Base-by-base conservation (phyloP, 2,888 invertebrate genomes). In the Amiota communis region DNA sequence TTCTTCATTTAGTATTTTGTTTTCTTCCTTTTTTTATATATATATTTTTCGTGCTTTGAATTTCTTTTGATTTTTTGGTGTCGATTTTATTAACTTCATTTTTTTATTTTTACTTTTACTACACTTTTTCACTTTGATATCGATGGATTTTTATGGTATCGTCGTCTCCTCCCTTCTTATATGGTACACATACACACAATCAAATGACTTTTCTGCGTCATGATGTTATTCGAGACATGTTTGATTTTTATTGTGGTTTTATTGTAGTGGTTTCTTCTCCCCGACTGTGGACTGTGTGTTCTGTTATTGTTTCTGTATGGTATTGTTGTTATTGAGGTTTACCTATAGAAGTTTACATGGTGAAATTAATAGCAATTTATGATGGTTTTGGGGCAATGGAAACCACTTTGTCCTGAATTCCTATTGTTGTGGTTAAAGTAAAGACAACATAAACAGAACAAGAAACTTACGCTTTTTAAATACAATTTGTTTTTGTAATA, bases 1-100 rank as follows among this genome's bases (percentile, higher is more conserved):
- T 36, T 36, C 36, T 36, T 36, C 8, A 36, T 36, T 36, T 36
- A 6, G 0, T 74, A 76, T 74, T 68, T 63, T 74, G 78, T 76
- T 75, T 57, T 68, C 73, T 77, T 82, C 82, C 76, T 80, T 73
- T 76, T 73, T 56, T 61, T 12, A 13, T 56, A 15, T 20, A n/a
- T 73, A 53, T 78, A 68, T 77, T 53, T 69, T 71, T 73, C 6
- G 61, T 65, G 65, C 61, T 81, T 47, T 46, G 23, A 56, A 59
- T 57, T 70, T 15, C 36, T 70, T 46, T 15, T 49, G 73, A 36
- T 4, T 72, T 75, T 72, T 75, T 48, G 76, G 80, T 80, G 82
- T 81, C 79, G 78, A 78, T 78, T 80, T 81, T 81, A 80, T 80
- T 81, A 79, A 74, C 72, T 77, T 79, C 70, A 75, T 78, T 17